Evolutionary conservation across 2,113 vertebrate genomes (phyloP), one percentile per base, ranked within the genome.

Genomic region (Scytalopus superciliaris): DNA sequence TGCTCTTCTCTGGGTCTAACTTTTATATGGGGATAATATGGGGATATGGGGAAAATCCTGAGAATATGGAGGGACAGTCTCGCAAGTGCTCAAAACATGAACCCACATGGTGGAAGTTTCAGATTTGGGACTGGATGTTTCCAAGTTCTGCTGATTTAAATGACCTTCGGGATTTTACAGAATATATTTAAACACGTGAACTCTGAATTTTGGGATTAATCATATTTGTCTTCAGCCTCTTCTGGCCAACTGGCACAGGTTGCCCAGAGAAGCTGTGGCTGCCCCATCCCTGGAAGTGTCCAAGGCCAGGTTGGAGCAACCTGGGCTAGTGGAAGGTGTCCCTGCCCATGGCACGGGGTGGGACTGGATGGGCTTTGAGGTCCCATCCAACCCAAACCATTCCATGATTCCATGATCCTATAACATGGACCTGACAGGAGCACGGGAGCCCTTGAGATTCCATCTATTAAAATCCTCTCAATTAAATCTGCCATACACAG

Each of bases 101-200:
- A 63, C 76, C 4, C 9, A 33, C 69, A n/a, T 0, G 3, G 53
- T 5, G 33, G 7, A 19, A 45, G 8, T 5, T 18, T 45, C 69
- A 23, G 59, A 6, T 27, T 19, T 17, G 40, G 42, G 82, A 15
- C 24, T 21, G 28, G 6, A 7, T 0, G 9, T 35, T 57, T 35
- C 49, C 3, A 11, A 56, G 45, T 14, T 23, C 39, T 8, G 24
- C 3, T 6, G 2, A 18, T 52, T 56, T 14, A 18, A 77, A 23
- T 22, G 7, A 2, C 12, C 40, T 31, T 27, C 8, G 62, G 44
- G n/a, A 9, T 53, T 70, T 62, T 21, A 39, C 1, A n/a, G 70
- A 12, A 57, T 7, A 7, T 7, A 10, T 56, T 55, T 52, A 64
- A 81, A 33, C 12, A 27, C 10, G 8, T 0, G 4, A 56, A 22